phyloP scores from a whole-genome alignment of 2,797 vertebrate genomes.

The Brachymystax lenok region DNA sequence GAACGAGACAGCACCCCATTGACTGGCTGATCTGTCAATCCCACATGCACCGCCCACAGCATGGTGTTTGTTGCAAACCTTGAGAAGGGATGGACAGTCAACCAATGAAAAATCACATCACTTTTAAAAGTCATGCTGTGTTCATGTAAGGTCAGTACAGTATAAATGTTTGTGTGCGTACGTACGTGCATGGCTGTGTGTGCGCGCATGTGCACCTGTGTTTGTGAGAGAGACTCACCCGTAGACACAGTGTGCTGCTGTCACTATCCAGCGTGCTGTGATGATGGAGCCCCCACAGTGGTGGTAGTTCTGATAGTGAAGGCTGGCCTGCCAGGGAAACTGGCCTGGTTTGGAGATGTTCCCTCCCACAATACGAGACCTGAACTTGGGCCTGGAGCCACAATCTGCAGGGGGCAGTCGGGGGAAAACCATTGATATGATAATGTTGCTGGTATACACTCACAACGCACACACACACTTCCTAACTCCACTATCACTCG shows the following conservation, averaged over 20 bases:
- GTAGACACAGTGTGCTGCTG: conserved; percentile 91
- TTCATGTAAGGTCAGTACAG: background rate
- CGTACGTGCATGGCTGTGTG: background rate
- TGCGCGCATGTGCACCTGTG: conserved; percentile 1
- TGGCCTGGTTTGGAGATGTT: conserved; percentile 80
- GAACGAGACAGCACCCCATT: conserved; percentile 70
- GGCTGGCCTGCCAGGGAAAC: conserved; percentile 96
- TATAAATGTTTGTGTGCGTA: background rate
- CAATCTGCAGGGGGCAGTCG: conserved; percentile 75
- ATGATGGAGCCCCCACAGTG: conserved; percentile 91
- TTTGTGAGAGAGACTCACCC: conserved; percentile 79
- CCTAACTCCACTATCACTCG: background rate
- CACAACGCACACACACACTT: conserved; percentile 10
- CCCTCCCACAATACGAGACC: conserved; percentile 87
- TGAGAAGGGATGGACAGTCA: conserved; percentile 49
- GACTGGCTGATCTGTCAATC: conserved; percentile 79
- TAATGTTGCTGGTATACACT: background rate
- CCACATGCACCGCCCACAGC: conserved; percentile 84
- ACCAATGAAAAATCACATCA: background rate
- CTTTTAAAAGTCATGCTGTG: background rate
- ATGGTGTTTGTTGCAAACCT: conserved; percentile 75
- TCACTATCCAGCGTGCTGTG: conserved; percentile 84
- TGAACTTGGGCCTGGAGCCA: conserved; percentile 77
- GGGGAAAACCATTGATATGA: background rate
- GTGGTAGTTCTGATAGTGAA: conserved; percentile 85